Conservation (phyloP, 2,888 invertebrate species). For the Pheosia tremula region DNA sequence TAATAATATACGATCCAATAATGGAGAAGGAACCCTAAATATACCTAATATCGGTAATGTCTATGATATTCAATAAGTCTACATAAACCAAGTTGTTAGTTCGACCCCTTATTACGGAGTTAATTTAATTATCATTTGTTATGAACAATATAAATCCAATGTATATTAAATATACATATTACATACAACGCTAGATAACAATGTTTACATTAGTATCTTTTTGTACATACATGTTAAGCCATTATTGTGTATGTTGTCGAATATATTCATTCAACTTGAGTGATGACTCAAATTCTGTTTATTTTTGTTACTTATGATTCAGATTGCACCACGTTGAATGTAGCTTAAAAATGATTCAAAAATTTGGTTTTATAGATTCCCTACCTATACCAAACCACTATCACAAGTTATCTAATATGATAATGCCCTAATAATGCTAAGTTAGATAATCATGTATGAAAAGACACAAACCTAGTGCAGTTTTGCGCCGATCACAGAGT, state of each 20-base stretch:
- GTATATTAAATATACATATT: slow-evolving; percentile 27
- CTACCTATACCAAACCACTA: slow-evolving; percentile 63
- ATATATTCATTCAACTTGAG: slow-evolving; percentile 35
- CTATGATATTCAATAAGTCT: no score
- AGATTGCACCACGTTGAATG: slow-evolving; percentile 9
- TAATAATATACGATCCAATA: no score
- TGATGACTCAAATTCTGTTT: slow-evolving; percentile 52
- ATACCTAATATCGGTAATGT: no score
- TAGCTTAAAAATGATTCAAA: slow-evolving; percentile 6
- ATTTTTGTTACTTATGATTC: slow-evolving; percentile 37
- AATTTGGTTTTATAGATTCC: background rate
- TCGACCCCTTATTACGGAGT: slow-evolving; percentile 25
- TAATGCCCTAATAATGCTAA: slow-evolving; percentile 52
- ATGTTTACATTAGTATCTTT: slow-evolving; percentile 53
- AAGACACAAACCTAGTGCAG: slow-evolving; percentile 48
- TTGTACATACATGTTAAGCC: slow-evolving; percentile 31
- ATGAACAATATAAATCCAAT: slow-evolving; percentile 19
- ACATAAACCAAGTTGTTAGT: slow-evolving; percentile 15
- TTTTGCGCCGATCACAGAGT: slow-evolving; percentile 33
- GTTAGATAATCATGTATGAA: slow-evolving; percentile 41
- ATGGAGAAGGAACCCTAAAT: no score
- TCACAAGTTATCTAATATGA: slow-evolving; percentile 63
- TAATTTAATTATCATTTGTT: slow-evolving; percentile 28
- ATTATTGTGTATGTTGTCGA: slow-evolving; percentile 45
- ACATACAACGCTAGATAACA: slow-evolving; percentile 40